Evolutionary conservation across 1,140 invertebrate genomes (phyloP).

Genomic region (Sycophaga agraensis): DNA sequence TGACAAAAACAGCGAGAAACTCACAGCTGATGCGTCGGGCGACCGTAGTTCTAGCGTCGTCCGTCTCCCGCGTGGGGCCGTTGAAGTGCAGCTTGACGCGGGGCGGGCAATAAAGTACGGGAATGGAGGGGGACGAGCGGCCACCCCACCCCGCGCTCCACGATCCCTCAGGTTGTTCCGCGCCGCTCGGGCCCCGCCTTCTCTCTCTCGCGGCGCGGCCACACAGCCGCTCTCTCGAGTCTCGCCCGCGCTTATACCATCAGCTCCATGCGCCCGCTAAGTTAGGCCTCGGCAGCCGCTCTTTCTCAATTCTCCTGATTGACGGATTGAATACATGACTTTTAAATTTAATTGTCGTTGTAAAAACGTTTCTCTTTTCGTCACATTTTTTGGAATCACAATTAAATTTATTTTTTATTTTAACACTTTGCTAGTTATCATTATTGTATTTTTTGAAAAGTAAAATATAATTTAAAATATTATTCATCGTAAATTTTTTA

Average conservation of each 20-base stretch:
- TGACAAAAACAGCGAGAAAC: conserved; percentile 39
- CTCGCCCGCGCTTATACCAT: too few relatives aligned
- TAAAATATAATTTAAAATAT: too few relatives aligned
- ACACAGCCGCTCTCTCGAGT: not conserved
- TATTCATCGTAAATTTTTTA: too few relatives aligned
- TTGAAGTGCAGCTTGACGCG: conserved; percentile 8
- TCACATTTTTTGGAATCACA: too few relatives aligned
- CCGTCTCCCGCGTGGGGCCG: conserved; percentile 16
- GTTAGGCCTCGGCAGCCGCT: conserved; percentile 9
- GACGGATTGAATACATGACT: too few relatives aligned
- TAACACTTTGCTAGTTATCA: too few relatives aligned
- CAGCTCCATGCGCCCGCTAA: conserved; percentile 13
- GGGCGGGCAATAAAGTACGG: conserved; percentile 30
- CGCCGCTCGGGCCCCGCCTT: conserved; percentile 25
- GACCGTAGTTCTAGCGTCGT: conserved; percentile 45
- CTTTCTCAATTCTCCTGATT: not conserved
- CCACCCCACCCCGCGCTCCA: conserved; percentile 30
- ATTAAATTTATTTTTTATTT: too few relatives aligned
- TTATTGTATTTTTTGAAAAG: too few relatives aligned
- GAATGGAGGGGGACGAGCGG: not conserved
- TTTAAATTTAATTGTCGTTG: too few relatives aligned
- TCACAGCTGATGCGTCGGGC: conserved; percentile 40
- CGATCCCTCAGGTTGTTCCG: conserved; percentile 33
- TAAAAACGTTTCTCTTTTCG: too few relatives aligned
- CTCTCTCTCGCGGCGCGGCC: not conserved